Conservation (phyloP, 2,113 vertebrate species). For the Illadopsis cleaveri region DNA sequence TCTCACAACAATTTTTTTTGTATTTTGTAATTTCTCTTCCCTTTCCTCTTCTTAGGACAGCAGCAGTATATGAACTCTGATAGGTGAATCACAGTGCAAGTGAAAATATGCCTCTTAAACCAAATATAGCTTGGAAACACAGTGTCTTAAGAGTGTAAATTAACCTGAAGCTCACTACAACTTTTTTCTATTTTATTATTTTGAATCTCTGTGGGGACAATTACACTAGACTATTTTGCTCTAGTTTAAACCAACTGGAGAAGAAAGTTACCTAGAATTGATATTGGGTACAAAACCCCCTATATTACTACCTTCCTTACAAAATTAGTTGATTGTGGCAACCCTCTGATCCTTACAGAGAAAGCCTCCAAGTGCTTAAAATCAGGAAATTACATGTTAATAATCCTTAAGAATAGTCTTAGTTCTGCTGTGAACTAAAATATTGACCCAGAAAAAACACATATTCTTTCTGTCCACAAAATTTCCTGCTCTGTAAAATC, state of each 20-base stretch:
- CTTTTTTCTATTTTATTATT: neutral
- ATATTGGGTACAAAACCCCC: neutral
- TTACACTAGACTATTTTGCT: neutral
- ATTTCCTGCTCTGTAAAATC: neutral
- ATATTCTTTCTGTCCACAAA: neutral
- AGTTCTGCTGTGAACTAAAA: neutral
- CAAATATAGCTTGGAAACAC: neutral
- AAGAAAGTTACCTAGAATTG: neutral
- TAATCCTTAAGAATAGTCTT: neutral
- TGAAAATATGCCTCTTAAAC: neutral
- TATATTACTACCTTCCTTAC: neutral
- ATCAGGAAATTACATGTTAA: neutral
- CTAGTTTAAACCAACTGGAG: neutral
- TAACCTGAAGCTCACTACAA: fast-evolving
- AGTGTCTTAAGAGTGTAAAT: neutral
- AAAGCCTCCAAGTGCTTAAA: neutral
- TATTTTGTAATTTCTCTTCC: neutral
- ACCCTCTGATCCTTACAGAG: fast-evolving
- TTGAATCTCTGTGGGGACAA: neutral
- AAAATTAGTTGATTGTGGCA: neutral
- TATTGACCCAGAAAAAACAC: neutral
- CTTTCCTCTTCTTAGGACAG: neutral
- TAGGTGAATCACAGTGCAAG: fast-evolving
- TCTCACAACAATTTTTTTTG: too few species aligned
- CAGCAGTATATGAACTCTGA: neutral